Base-by-base conservation (phyloP, 2,797 vertebrate genomes). In the Poecile montanus region DNA sequence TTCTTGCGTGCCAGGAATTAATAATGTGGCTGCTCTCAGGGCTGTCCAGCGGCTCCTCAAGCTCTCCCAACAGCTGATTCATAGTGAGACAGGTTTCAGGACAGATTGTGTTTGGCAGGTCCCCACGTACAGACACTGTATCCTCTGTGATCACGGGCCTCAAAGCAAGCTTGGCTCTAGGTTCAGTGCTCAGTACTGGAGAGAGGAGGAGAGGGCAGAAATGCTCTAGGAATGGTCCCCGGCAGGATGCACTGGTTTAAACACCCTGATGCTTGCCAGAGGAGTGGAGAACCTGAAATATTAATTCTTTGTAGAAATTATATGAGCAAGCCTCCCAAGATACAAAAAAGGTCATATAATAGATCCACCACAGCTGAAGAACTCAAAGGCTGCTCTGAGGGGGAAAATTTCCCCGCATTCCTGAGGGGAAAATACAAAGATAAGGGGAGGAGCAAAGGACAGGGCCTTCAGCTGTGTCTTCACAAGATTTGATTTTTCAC, bases 1-100 rank as follows among this genome's bases (percentile, higher is more conserved):
- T 88, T 84, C 48, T 32, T 47, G 8, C 2, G 2, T 86, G 79
- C 76, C 91, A 92, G 73, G 92, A 93, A 79, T 93, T 73, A 72
- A 45, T 56, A 85, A 56, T 3, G 3, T 18, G 17, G 44, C 10
- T 88, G 42, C 25, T 85, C 5, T 0, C 51, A 10, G 5, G 36
- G 70, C 16, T 54, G 58, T 65, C 60, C 82, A 89, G 57, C 0
- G 1, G 57, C 47, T 91, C 47, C 47, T 74, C 68, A 53, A 57
- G 57, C n/a, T 78, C 56, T 88, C 50, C 44, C 45, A 68, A 36
- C n/a, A 67, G 65, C 54, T 45, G 70, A 81, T 78, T 66, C 54
- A 21, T 8, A 42, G 7, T 8, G 67, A 88, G 40, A 58, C 29
- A 75, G 62, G 73, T 90, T 95, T 70, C 36, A 10, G 32, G 73